phyloP scores from a whole-genome alignment of 2,797 vertebrate species.

The Halcyon chelicuti region DNA sequence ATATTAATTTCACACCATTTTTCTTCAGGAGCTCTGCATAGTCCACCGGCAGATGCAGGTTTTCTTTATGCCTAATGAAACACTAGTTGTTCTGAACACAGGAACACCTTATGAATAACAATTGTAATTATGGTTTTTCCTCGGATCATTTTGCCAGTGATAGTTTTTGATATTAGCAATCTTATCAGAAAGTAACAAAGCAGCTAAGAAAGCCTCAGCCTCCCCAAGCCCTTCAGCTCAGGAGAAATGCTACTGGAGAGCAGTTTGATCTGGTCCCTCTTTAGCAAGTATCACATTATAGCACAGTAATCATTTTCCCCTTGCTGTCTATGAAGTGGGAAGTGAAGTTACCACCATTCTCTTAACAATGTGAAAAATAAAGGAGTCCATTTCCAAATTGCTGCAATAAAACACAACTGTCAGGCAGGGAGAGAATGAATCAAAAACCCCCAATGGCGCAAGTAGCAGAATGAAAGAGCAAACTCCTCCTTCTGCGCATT shows the following conservation, averaged over 20 bases:
- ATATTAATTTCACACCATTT: background rate
- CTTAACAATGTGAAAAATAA: background rate
- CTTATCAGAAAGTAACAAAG: background rate
- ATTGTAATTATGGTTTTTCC: background rate
- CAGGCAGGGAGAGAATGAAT: background rate
- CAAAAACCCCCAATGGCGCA: too few relatives aligned
- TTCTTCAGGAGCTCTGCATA: background rate
- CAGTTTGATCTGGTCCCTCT: background rate
- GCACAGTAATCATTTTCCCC: background rate
- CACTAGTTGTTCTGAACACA: background rate
- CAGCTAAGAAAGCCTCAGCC: background rate
- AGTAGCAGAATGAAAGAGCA: background rate
- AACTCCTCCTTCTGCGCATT: background rate
- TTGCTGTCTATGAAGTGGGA: background rate
- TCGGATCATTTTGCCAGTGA: background rate
- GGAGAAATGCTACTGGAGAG: background rate
- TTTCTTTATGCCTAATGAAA: background rate
- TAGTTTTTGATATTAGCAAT: background rate
- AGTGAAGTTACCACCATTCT: background rate
- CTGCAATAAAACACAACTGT: constrained; percentile 3
- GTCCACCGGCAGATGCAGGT: background rate
- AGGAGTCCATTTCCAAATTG: background rate
- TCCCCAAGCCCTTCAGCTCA: background rate
- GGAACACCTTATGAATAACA: background rate
- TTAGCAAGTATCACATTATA: background rate